A percentile compares a stretch with the other conserved stretches of the same genome.
phyloP scores from a whole-genome alignment of 2,888 invertebrate genomes.

The Polydrusus pterygomalis region DNA sequence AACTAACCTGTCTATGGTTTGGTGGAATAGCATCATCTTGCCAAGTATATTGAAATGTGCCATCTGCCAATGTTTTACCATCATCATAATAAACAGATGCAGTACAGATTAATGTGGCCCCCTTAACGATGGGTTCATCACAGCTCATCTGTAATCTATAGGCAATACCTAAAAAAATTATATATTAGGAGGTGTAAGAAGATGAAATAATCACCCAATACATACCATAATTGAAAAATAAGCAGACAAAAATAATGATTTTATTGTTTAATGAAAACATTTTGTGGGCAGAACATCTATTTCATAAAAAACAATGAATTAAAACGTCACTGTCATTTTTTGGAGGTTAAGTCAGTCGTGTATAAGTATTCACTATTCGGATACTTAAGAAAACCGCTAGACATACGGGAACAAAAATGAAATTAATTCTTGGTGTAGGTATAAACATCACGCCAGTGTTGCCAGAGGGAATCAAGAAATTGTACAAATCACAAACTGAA shows the following conservation, averaged over 20 bases:
- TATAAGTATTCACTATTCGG: neutral
- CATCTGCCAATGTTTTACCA: slow-evolving; percentile 68
- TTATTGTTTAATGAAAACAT: slow-evolving; percentile 21
- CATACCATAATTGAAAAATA: slow-evolving; percentile 27
- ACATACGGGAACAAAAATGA: neutral
- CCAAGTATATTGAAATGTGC: slow-evolving; percentile 76
- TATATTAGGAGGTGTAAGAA: neutral
- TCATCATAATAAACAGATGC: slow-evolving; percentile 75
- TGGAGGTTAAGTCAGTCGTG: neutral
- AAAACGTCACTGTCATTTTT: slow-evolving; percentile 7
- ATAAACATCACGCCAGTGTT: no score
- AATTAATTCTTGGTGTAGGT: no score
- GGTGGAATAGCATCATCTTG: slow-evolving; percentile 76
- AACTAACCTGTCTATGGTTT: slow-evolving; percentile 73
- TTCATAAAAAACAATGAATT: slow-evolving; percentile 2
- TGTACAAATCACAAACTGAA: no score
- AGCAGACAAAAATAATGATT: slow-evolving; percentile 18
- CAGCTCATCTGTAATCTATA: slow-evolving; percentile 42
- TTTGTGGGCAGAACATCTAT: slow-evolving; percentile 2
- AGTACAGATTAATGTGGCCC: slow-evolving; percentile 81
- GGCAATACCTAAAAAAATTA: slow-evolving; percentile 38
- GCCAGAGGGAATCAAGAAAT: no score
- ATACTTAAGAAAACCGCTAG: neutral
- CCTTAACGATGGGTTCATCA: slow-evolving; percentile 75
- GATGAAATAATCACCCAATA: neutral